These are phyloP conservation scores for Gobionotothen gibberifrons DNA, from an alignment of 2,797 vertebrate species.

Conservation along the genomic window DNA sequence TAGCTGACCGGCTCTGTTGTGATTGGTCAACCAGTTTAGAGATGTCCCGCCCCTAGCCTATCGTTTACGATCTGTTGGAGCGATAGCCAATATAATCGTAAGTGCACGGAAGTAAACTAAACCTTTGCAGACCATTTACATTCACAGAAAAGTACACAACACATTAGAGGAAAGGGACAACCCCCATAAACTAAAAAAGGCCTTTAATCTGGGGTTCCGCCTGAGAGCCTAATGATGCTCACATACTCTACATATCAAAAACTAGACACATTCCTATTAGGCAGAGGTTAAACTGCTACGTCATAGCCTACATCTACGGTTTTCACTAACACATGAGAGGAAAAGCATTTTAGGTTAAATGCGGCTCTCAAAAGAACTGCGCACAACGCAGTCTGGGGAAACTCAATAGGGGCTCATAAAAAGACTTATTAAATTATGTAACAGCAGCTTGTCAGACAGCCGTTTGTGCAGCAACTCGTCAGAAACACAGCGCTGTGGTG, in stretches of 20 bases:
- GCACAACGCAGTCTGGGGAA: conserved; percentile 40
- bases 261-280: not conserved
- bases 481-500: conserved; percentile 16
- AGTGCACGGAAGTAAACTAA: no score
- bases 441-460: conserved; percentile 46
- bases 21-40: no score
- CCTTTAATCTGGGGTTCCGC: no score
- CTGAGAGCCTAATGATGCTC: not conserved
- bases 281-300: not conserved
- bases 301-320: conserved; percentile 2
- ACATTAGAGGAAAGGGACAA: no score
- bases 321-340: not conserved
- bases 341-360: conserved; percentile 19
- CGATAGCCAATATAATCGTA: no score
- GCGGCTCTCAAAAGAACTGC: not conserved
- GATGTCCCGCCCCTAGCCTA: no score
- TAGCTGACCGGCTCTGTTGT: no score
- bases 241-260: not conserved
- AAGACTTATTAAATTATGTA: conserved; percentile 56
- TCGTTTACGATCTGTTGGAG: no score
- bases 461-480: conserved; percentile 25
- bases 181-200: no score
- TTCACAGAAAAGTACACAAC: no score
- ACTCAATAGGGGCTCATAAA: conserved; percentile 36
- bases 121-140: no score